A percentile compares a stretch with the other conserved stretches of the same genome.
phyloP scores from a whole-genome alignment of 2,888 invertebrate genomes.

The Caenorhabditis sp. region DNA sequence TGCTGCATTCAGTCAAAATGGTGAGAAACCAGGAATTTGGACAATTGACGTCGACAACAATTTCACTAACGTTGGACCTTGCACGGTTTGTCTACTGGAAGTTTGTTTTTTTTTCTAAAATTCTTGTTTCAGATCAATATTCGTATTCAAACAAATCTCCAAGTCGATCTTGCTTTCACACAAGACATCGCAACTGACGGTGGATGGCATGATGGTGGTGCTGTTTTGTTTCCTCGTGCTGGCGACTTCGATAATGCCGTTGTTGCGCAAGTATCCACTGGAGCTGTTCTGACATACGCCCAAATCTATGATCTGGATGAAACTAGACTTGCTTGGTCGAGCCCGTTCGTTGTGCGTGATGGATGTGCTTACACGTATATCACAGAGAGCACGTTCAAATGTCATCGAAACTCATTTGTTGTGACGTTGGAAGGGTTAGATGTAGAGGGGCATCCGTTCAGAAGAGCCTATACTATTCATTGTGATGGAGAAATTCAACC shows the following conservation, averaged over 20 bases:
- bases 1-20: conserved; percentile 27
- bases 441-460: conserved; percentile 54
- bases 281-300: conserved; percentile 36
- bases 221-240: conserved; percentile 41
- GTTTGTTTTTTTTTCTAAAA: conserved; percentile 9
- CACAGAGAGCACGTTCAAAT: conserved; percentile 42
- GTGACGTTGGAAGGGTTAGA: conserved; percentile 54
- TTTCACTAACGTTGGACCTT: conserved; percentile 26
- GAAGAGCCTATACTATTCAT: conserved; percentile 51
- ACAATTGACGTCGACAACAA: conserved; percentile 33
- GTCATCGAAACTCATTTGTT: conserved; percentile 40
- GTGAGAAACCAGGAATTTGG: conserved; percentile 47
- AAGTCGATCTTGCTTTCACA: conserved; percentile 46
- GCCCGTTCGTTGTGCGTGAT: conserved; percentile 42
- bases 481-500: conserved; percentile 45
- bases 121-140: conserved; percentile 37
- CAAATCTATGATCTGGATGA: conserved; percentile 50
- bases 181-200: conserved; percentile 44
- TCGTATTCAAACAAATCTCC: conserved; percentile 30
- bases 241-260: conserved; percentile 45
- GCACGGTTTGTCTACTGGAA: conserved; percentile 34
- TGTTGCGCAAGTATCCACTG: conserved; percentile 32
- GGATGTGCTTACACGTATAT: conserved; percentile 50
- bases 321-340: conserved; percentile 50
- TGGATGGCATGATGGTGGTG: conserved; percentile 43